phyloP scores from a whole-genome alignment of 2,888 invertebrate species.

The Helicoverpa assulta region DNA sequence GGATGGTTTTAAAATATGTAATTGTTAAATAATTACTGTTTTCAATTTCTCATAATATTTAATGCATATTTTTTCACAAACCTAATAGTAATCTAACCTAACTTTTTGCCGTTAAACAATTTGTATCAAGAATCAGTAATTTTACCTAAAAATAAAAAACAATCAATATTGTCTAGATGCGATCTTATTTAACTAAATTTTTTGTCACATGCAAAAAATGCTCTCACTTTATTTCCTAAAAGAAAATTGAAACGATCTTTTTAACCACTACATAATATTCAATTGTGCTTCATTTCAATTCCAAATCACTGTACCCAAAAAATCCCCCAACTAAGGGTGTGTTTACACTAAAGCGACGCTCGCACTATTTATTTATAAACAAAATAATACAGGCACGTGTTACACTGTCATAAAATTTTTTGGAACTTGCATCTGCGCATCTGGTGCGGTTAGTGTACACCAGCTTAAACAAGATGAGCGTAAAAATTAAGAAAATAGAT shows the following conservation, averaged over 20 bases:
- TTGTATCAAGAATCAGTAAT: too few relatives aligned
- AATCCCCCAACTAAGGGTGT: constrained; percentile 77
- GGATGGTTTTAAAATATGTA: constrained; percentile 18
- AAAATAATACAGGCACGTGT: constrained; percentile 85
- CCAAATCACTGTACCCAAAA: constrained; percentile 56
- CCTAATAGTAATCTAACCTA: too few relatives aligned
- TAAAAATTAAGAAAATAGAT: constrained; percentile 57
- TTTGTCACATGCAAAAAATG: too few relatives aligned
- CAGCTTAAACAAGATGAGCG: constrained; percentile 54
- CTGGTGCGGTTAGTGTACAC: constrained; percentile 80
- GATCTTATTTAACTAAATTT: too few relatives aligned
- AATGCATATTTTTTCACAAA: too few relatives aligned
- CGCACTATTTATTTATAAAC: constrained; percentile 86
- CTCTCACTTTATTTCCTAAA: too few relatives aligned
- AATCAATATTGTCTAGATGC: too few relatives aligned
- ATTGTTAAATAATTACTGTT: too few relatives aligned
- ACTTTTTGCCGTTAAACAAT: too few relatives aligned
- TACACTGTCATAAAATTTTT: constrained; percentile 82
- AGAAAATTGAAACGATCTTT: background rate
- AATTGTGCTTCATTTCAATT: background rate
- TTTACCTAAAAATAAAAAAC: too few relatives aligned
- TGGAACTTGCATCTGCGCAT: constrained; percentile 76
- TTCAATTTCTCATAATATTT: too few relatives aligned
- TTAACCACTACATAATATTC: background rate
- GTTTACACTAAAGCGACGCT: constrained; percentile 80